phyloP scores from a whole-genome alignment of 1,140 invertebrate species.

The Caenorhabditis remanei region DNA sequence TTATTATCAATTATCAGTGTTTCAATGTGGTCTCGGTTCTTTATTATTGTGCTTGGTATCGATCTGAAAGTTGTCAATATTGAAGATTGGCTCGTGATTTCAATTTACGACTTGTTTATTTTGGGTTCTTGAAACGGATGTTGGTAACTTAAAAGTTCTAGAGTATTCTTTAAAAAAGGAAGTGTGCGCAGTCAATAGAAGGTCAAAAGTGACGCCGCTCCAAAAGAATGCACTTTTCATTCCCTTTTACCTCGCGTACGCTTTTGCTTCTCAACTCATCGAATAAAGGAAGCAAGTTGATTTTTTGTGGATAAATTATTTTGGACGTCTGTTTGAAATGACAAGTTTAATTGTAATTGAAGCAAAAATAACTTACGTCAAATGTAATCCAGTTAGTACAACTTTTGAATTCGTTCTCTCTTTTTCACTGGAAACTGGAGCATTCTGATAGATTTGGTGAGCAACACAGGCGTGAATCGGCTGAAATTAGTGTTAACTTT shows the following conservation, averaged over 20 bases:
- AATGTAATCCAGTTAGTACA: not conserved
- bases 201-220: too few species aligned
- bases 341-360: not conserved
- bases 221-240: too few species aligned
- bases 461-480: constrained; percentile 21
- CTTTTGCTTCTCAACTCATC: too few species aligned
- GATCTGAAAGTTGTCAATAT: not conserved
- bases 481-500: not conserved
- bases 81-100: too few species aligned
- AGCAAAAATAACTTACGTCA: not conserved
- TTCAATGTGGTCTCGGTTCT: not conserved
- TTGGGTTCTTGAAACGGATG: too few species aligned
- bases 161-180: too few species aligned
- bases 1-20: constrained; percentile 2
- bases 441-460: constrained; percentile 8
- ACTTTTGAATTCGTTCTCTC: not conserved
- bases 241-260: too few species aligned
- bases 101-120: not conserved
- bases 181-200: too few species aligned
- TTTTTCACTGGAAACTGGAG: not conserved
- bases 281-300: too few species aligned
- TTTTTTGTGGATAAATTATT: too few species aligned
- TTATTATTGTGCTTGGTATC: not conserved
- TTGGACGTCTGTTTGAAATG: too few species aligned
- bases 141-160: too few species aligned